Conservation (phyloP, 2,113 vertebrate genomes). For the Daubentonia madagascariensis region DNA sequence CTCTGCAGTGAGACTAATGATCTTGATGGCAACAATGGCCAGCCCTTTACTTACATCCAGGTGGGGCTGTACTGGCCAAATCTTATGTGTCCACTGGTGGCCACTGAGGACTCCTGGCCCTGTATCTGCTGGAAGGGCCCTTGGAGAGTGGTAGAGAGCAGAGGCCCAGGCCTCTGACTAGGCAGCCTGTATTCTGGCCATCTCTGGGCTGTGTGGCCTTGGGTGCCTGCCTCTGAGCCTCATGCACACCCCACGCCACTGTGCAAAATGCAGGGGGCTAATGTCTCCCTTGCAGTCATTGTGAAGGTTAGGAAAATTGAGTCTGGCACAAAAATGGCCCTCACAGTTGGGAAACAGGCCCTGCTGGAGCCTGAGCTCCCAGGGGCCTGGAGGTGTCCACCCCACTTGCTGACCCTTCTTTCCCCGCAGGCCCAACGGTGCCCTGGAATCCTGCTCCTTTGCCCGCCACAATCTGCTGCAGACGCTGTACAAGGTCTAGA, state of each 20-base stretch:
- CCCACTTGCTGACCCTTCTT: not conserved
- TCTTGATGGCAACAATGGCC: not conserved
- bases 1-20: not conserved
- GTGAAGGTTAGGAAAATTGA: not conserved
- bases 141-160: not conserved
- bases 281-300: accelerated
- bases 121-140: not conserved
- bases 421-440: constrained; percentile 87
- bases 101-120: not conserved
- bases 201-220: not conserved
- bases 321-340: not conserved
- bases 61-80: not conserved
- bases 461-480: constrained; percentile 90
- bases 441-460: constrained; percentile 88
- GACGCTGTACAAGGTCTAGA: constrained; percentile 85
- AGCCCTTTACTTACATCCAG: not conserved
- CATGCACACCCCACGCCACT: accelerated
- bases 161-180: not conserved
- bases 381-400: accelerated
- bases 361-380: not conserved
- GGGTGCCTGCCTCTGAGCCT: not conserved
- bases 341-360: not conserved
- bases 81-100: not conserved
- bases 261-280: not conserved
- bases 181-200: not conserved